Percentiles rank a stretch among this genome's conserved stretches.
Conservation (phyloP, 2,113 vertebrate genomes). For the Kobus ellipsiprymnus region DNA sequence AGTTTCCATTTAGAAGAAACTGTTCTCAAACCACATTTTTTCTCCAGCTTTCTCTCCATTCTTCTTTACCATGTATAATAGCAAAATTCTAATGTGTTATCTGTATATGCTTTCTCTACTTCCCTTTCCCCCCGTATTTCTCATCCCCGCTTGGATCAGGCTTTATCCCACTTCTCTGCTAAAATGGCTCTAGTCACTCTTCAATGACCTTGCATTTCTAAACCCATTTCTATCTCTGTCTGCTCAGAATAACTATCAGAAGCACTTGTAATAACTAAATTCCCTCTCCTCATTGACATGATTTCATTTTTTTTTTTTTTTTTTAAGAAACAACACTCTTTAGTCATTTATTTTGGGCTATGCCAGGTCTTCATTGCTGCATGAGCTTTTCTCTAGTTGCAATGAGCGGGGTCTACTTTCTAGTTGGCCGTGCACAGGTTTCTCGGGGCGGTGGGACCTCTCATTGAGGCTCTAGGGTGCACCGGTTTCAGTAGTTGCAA, state of each 20-base stretch:
- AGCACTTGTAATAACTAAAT: not conserved
- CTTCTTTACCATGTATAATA: not conserved
- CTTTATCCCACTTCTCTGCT: not conserved
- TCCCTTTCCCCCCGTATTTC: not conserved
- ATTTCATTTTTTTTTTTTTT: not conserved
- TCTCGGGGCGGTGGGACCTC: accelerated
- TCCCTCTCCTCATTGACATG: not conserved
- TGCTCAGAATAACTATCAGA: no score
- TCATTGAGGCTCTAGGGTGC: not conserved
- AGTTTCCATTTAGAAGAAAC: not conserved
- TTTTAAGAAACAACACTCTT: not conserved
- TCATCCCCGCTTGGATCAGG: not conserved
- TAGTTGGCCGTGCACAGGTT: not conserved
- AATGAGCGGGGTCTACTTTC: not conserved
- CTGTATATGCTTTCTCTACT: not conserved
- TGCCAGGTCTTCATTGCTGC: not conserved
- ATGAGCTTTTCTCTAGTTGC: not conserved
- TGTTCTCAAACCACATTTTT: not conserved
- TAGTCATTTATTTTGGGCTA: not conserved
- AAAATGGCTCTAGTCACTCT: not conserved
- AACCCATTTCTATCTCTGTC: not conserved
- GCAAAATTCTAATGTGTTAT: not conserved
- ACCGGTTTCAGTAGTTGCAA: not conserved
- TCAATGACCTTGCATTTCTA: not conserved
- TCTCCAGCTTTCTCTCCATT: not conserved